These are phyloP conservation scores for Clistopyga incitator DNA, from an alignment of 2,888 invertebrate species.

Conservation along the genomic window DNA sequence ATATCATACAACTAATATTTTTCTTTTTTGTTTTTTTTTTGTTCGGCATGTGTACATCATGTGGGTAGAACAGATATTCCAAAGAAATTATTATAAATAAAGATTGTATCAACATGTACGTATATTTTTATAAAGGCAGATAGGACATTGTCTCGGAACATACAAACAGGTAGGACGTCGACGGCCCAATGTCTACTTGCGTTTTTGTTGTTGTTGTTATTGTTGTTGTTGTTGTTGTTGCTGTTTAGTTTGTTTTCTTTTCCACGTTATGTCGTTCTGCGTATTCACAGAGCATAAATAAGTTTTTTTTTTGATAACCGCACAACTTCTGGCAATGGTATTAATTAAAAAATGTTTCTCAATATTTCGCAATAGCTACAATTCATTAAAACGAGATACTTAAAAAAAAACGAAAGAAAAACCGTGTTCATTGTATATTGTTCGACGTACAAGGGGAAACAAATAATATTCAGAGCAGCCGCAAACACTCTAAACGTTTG, in stretches of 20 bases:
- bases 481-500: conserved; percentile 64
- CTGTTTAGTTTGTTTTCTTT: neutral
- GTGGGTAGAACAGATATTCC: conserved; percentile 58
- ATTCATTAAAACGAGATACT: conserved; percentile 63
- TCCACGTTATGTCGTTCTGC: conserved; percentile 28
- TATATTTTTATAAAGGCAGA: conserved; percentile 64
- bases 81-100: conserved; percentile 62
- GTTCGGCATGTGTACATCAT: conserved; percentile 40
- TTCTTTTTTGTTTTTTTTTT: conserved; percentile 14
- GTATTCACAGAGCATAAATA: conserved; percentile 44
- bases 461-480: conserved; percentile 60
- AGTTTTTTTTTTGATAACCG: conserved; percentile 33
- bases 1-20: conserved; percentile 43
- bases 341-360: conserved; percentile 57
- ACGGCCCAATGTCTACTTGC: conserved; percentile 59
- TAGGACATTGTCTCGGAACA: conserved; percentile 65
- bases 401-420: conserved; percentile 46
- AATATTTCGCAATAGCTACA: conserved; percentile 57
- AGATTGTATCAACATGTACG: conserved; percentile 67
- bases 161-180: conserved; percentile 63
- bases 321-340: conserved; percentile 43
- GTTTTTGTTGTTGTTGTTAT: conserved; percentile 51
- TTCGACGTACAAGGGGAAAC: conserved; percentile 50
- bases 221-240: conserved; percentile 33
- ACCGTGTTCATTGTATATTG: conserved; percentile 52